Conservation (phyloP, 2,888 invertebrate genomes). For the Thelaira solivaga region DNA sequence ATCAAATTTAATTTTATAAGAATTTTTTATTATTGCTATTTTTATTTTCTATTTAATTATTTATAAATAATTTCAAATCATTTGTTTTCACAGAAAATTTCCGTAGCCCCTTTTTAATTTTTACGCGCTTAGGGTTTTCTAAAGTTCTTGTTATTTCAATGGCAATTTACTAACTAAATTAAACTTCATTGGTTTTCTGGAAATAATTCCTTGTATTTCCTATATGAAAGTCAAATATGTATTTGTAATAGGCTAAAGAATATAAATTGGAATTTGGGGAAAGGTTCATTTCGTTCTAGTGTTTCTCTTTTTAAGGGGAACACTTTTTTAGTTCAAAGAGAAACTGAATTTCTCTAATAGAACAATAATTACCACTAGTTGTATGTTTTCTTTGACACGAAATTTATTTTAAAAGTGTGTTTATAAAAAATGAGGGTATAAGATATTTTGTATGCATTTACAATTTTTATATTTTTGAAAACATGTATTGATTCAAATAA, state of each 20-base stretch:
- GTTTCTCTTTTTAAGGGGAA: too few relatives aligned
- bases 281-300: slow-evolving; percentile 17
- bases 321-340: too few relatives aligned
- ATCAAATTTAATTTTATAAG: background rate
- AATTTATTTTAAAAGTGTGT: too few relatives aligned
- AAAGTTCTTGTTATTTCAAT: slow-evolving; percentile 69
- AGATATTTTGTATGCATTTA: too few relatives aligned
- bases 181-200: slow-evolving; percentile 66
- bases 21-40: background rate
- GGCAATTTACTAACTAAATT: slow-evolving; percentile 76
- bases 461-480: too few relatives aligned
- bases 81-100: background rate
- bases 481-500: too few relatives aligned
- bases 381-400: too few relatives aligned
- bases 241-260: slow-evolving; percentile 27
- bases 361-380: too few relatives aligned
- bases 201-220: slow-evolving; percentile 36
- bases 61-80: background rate
- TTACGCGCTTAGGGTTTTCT: slow-evolving; percentile 67
- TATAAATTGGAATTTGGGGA: slow-evolving; percentile 6
- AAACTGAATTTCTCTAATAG: too few relatives aligned
- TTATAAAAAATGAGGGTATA: too few relatives aligned
- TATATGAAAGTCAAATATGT: background rate
- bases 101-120: slow-evolving; percentile 5
- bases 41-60: background rate